Evolutionary conservation across 2,888 invertebrate genomes (phyloP), one percentile per base, ranked within the genome.

Genomic region (Druceiella hillmani): DNA sequence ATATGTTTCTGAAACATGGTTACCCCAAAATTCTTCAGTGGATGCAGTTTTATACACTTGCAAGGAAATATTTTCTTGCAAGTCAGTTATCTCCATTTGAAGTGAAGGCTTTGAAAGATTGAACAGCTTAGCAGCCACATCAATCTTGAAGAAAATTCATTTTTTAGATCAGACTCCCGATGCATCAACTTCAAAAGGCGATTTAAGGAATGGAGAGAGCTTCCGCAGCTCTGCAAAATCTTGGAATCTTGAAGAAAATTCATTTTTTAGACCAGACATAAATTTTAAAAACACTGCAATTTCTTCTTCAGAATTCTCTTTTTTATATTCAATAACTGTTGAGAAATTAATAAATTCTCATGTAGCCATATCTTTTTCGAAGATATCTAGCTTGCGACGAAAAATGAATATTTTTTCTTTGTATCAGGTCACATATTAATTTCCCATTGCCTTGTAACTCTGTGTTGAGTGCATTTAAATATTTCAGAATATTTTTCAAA

Each of bases 351-450:
- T 32, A 41, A 32, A 28, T 32, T 39, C 16, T 31, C 26, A 10
- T 15, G 28, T 20, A 2, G 7, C 12, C 26, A 28, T 39, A 14
- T 38, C 16, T 36, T 20, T 14, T 39, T 36, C 27, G 29, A 26
- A 37, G 33, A 47, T 47, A 47, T 43, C 46, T 40, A 45, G 40
- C 37, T 49, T 49, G 32, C 34, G 39, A 44, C 35, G 44, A 41
- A 47, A 47, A 49, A 38, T n/a, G 44, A 45, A 42, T 36, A 45
- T 40, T 26, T 44, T 49, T 49, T 46, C 40, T 46, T n/a, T n/a
- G n/a, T n/a, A n/a, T n/a, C n/a, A n/a, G n/a, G 42, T n/a, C 46
- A 49, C 45, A 48, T 47, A 43, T 44, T 45, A 48, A 45, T 41
- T 44, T 47, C 33, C 44, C 42, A 40, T 47, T 47, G 38, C 36